Evolutionary conservation across 2,888 invertebrate genomes (phyloP).

Genomic region (Stenodema calcarata): DNA sequence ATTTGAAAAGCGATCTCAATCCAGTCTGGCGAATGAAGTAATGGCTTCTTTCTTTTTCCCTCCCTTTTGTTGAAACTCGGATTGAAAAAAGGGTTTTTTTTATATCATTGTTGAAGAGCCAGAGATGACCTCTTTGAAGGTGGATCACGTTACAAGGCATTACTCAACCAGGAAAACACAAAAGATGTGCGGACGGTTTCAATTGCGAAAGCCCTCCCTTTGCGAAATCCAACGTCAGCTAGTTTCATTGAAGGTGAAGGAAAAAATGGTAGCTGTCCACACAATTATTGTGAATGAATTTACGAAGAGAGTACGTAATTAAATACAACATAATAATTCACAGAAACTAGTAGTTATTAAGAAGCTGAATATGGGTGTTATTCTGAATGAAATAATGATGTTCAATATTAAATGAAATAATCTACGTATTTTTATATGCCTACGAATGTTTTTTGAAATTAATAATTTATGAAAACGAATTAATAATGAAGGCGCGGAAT

Average conservation of each 20-base stretch:
- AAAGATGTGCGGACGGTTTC: neutral
- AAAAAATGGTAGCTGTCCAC: too few species aligned
- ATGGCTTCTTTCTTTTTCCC: neutral
- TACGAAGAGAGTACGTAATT: too few species aligned
- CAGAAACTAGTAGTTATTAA: too few species aligned
- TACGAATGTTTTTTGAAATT: too few species aligned
- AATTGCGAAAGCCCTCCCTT: neutral
- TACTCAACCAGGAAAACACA: neutral
- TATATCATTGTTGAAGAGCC: neutral
- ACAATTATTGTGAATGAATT: too few species aligned
- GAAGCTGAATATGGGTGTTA: too few species aligned
- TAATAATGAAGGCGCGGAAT: too few species aligned
- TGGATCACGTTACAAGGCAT: neutral
- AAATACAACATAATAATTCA: too few species aligned
- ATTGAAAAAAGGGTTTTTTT: neutral
- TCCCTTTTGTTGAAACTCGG: neutral
- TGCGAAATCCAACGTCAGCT: neutral
- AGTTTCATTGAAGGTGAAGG: neutral
- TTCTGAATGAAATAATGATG: too few species aligned
- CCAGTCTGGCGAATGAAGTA: neutral
- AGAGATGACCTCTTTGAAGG: slow-evolving; percentile 11
- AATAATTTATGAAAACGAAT: too few species aligned
- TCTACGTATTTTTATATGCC: too few species aligned
- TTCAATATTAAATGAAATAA: too few species aligned
- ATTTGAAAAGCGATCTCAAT: neutral